Evolutionary conservation across 2,888 invertebrate genomes (phyloP), one percentile per base, ranked within the genome.

Genomic region (Caenorhabditis wallacei): DNA sequence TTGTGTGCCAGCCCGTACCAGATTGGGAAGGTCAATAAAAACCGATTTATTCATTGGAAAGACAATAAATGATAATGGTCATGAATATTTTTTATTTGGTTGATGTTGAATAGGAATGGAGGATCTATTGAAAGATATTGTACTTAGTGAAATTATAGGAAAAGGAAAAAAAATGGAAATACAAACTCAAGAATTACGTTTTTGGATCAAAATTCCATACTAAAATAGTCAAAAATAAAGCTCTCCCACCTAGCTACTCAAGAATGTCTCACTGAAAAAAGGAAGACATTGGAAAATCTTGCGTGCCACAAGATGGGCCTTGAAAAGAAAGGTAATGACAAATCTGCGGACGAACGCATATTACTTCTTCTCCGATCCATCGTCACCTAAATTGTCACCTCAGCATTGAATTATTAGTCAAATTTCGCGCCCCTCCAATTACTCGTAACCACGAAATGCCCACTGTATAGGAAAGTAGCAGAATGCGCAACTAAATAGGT

Each of bases 371-470:
- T 53, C 57, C 76, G 43, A 61, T 54, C 30, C 61, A 61, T 51
- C 76, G 68, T 76, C 76, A 69, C 76, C 69, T 59, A 69, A 76
- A 76, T 76, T 76, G 76, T 76, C 76, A 59, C 76, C 76, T 54
- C 66, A 68, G 61, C 61, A 40, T 69, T 76, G 76, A 69, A 76
- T 76, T 76, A 76, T 76, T 76, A 76, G 69, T 76, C 76, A 76
- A 69, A 76, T 76, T 69, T 69, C 76, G 68, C 75, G 68, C 57
- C 54, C 59, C 69, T 69, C 68, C 76, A 76, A 76, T 76, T 76
- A 76, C 76, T 69, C 75, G 75, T 66, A 57, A 57, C 74, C 54
- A 74, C 24, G 22, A 46, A 64, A 54, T 40, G 26, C 40, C 43
- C 35, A 51, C 71, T 72, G 61, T 54, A 72, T 53, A 51, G 35